phyloP scores from a whole-genome alignment of 2,113 vertebrate genomes.

The Tylochromis polylepis region DNA sequence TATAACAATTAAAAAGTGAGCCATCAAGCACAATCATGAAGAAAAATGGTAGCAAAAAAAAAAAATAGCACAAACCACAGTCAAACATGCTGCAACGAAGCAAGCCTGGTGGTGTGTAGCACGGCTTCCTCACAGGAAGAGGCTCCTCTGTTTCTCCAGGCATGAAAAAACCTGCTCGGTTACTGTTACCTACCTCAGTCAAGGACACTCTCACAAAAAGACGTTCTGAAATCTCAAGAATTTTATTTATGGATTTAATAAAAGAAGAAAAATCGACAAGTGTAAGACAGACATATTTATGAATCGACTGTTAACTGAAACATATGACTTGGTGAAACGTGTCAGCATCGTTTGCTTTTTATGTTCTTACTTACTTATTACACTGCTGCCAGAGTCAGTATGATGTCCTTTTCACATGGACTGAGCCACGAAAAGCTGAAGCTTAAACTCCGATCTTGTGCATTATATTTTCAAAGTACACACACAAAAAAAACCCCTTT shows the following conservation, averaged over 20 bases:
- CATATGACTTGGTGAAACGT: neutral
- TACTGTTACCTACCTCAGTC: neutral
- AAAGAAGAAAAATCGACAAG: neutral
- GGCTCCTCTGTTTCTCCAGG: neutral
- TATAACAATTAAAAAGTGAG: neutral
- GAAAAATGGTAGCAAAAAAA: neutral
- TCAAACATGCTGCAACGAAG: neutral
- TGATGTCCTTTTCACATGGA: neutral
- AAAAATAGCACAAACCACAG: neutral
- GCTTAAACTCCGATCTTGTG: neutral
- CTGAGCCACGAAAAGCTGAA: neutral
- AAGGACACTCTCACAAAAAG: neutral
- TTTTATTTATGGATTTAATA: neutral
- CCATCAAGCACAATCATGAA: neutral
- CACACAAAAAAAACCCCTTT: neutral
- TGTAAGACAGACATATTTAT: neutral
- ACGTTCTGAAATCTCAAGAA: neutral
- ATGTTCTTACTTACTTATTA: neutral
- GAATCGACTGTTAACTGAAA: neutral
- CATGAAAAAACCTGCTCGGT: neutral
- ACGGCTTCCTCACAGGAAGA: neutral
- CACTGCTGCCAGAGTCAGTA: neutral
- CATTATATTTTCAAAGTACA: neutral
- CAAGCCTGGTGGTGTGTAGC: neutral
- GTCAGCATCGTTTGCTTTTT: neutral